Base-by-base conservation (phyloP, 2,888 invertebrate species). In the Cepaea hortensis region DNA sequence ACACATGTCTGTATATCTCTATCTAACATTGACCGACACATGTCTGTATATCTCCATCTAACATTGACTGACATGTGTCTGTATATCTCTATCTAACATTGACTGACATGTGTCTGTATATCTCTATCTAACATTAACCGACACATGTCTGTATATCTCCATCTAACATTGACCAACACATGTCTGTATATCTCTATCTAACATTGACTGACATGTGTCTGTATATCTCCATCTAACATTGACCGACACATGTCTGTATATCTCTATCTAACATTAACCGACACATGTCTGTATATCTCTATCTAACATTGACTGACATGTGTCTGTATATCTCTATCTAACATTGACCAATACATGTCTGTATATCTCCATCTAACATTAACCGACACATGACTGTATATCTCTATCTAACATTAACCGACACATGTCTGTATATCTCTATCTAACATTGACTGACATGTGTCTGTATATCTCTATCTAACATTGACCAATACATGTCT, bases 311-410 rank as follows among this genome's bases (percentile, higher is more conserved):
- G 15, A 68, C 62, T 4, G 5, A 55, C 55, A 55, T 55, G 55
- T 55, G 55, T 6, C 55, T 9, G 2, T 55, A 11, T 55, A 55
- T 55, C 55, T 55, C 7, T 3, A 55, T 6, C 55, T 55, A 55
- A 55, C 55, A 55, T 11, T 55, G 55, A 11, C 35, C 35, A 6
- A 68, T 5, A 20, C 13, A 11, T 68, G 15, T 68, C 18, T 68
- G 11, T 68, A 35, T 35, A 35, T 20, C 23, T 7, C 35, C 15
- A 68, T 94, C 90, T 94, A 1, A 91, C 90, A 18, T 94, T 55
- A 3, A 9, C 55, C 0, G 1, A 35, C 35, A 35, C 35, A 35
- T 35, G 35, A n/a, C n/a, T 35, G 9, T 9, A 55, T 9, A 6
- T 55, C 55, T 55, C 9, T 9, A 55, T 55, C 9, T 9, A 55